Percentiles rank a stretch among this genome's conserved stretches.
Evolutionary conservation across 2,797 vertebrate genomes (phyloP).

Genomic region (Anguilla obscura): DNA sequence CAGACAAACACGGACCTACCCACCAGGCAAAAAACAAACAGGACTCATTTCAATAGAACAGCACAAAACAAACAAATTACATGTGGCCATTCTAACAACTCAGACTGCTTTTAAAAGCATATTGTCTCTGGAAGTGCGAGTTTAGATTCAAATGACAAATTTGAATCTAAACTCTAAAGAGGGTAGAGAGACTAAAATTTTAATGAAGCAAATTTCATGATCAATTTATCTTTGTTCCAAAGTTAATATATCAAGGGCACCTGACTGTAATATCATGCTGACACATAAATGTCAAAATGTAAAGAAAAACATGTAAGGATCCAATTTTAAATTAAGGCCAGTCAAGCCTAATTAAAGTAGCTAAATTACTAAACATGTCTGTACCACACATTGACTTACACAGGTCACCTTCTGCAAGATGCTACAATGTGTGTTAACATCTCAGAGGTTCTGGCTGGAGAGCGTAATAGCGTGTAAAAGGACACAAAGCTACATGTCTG

Average conservation of each 20-base stretch:
- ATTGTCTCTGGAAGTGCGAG: no score
- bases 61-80: not conserved
- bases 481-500: not conserved
- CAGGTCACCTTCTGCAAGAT: no score
- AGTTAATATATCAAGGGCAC: not conserved
- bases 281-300: no score
- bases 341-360: not conserved
- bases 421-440: not conserved
- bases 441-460: not conserved
- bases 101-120: no score
- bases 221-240: not conserved
- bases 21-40: not conserved
- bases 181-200: not conserved
- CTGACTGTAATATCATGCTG: not conserved
- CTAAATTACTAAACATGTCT: no score
- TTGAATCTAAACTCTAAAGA: no score
- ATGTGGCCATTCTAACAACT: not conserved
- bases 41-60: not conserved
- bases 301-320: not conserved
- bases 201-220: not conserved
- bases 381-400: no score
- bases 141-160: not conserved
- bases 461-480: not conserved
- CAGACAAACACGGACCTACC: not conserved
- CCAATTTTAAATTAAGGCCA: not conserved